Evolutionary conservation across 2,113 vertebrate species (phyloP).

Genomic region (Meriones unguiculatus): DNA sequence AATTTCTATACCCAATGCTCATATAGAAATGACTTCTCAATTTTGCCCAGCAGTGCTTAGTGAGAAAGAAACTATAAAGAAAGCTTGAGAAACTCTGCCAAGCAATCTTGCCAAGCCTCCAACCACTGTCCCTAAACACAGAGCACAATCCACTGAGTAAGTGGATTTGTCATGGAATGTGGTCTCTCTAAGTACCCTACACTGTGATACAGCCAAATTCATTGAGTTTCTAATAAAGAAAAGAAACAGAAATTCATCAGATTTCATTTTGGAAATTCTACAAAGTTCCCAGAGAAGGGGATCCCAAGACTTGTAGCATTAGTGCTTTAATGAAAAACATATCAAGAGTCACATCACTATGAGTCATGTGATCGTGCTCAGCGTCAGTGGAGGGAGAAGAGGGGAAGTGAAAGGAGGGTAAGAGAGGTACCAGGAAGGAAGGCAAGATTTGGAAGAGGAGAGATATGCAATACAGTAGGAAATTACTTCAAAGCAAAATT

Average conservation of each 20-base stretch:
- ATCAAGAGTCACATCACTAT: not conserved
- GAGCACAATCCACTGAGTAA: not conserved
- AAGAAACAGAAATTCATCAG: not conserved
- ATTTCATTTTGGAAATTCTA: not conserved
- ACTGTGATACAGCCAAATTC: not conserved
- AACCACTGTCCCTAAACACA: not conserved
- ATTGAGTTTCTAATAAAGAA: not conserved
- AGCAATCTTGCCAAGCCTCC: not conserved
- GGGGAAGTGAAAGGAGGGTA: not conserved
- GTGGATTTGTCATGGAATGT: not conserved
- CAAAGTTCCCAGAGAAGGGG: not conserved
- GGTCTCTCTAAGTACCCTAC: not conserved
- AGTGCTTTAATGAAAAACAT: slow-evolving; percentile 11
- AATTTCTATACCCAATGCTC: not conserved
- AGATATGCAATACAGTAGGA: accelerated
- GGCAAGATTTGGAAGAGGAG: not conserved
- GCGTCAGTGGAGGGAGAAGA: not conserved
- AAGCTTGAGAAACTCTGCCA: not conserved
- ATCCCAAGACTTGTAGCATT: not conserved
- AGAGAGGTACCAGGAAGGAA: not conserved
- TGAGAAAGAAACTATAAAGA: not conserved
- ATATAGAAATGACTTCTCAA: not conserved
- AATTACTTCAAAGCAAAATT: not conserved
- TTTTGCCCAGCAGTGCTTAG: not conserved
- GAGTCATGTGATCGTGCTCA: not conserved